phyloP scores from a whole-genome alignment of 2,888 invertebrate species.

The Drosophila subsilvestris region DNA sequence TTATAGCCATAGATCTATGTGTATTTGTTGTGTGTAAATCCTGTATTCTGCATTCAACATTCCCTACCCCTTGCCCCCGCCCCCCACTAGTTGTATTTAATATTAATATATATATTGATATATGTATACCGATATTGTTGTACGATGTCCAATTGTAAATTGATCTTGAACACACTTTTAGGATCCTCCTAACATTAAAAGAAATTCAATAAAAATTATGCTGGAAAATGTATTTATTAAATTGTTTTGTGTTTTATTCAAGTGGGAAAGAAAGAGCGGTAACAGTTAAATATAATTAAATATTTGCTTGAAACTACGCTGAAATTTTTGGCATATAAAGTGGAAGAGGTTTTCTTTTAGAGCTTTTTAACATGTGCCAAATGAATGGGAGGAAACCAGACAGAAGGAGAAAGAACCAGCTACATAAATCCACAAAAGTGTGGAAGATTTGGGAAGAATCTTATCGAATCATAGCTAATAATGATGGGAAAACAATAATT shows the following conservation, averaged over 20 bases:
- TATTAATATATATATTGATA: constrained; percentile 24
- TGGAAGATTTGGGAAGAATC: no score
- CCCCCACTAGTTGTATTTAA: constrained; percentile 32
- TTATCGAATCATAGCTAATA: no score
- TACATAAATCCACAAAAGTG: no score
- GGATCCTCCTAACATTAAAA: constrained; percentile 52
- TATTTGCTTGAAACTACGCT: no score
- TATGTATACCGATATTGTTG: constrained; percentile 68
- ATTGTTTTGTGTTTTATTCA: constrained; percentile 7
- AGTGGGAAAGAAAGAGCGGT: background rate
- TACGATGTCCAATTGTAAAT: constrained; percentile 79
- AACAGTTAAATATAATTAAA: background rate
- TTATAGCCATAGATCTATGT: constrained; percentile 12
- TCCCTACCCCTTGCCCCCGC: background rate
- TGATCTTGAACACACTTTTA: constrained; percentile 61
- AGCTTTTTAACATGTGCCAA: no score
- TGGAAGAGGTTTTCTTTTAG: no score
- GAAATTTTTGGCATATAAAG: no score
- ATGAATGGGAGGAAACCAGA: no score
- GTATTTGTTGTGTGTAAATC: constrained; percentile 29
- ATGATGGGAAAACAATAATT: no score
- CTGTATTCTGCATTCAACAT: constrained; percentile 3
- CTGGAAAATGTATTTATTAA: constrained; percentile 51
- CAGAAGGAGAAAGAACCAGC: no score
- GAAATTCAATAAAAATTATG: constrained; percentile 67